phyloP scores from a whole-genome alignment of 2,113 vertebrate species.

The Nansenia antarctica region DNA sequence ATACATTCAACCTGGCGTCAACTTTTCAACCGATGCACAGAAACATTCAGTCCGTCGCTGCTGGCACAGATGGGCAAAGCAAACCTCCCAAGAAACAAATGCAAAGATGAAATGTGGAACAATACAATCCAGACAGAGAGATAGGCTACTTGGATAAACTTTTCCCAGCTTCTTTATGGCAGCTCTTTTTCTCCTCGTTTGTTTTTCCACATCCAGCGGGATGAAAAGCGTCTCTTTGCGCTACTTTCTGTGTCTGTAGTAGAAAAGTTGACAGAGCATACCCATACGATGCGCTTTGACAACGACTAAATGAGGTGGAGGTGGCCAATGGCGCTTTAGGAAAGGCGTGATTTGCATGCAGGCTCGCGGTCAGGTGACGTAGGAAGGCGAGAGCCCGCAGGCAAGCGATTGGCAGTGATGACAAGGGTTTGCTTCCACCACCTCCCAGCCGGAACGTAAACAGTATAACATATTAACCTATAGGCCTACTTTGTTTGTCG shows the following conservation, averaged over 20 bases:
- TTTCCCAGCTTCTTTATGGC: slow-evolving; percentile 2
- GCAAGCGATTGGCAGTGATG: slow-evolving; percentile 35
- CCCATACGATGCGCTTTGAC: slow-evolving; percentile 84
- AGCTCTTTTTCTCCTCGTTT: slow-evolving; percentile 18
- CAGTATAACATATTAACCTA: too few relatives aligned
- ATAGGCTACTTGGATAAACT: slow-evolving; percentile 16
- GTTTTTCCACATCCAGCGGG: slow-evolving; percentile 55
- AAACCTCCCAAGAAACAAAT: slow-evolving; percentile 25
- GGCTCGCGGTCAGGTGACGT: slow-evolving; percentile 85
- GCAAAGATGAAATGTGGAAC: slow-evolving; percentile 19
- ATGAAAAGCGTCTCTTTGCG: slow-evolving; percentile 54
- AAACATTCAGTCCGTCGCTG: slow-evolving; percentile 66
- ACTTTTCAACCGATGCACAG: slow-evolving; percentile 72
- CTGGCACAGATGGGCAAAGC: slow-evolving; percentile 19
- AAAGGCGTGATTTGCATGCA: slow-evolving; percentile 84
- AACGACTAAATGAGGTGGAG: slow-evolving; percentile 86
- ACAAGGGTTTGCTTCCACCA: slow-evolving; percentile 40
- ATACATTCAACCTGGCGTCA: slow-evolving; percentile 89
- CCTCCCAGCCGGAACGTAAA: slow-evolving; percentile 53
- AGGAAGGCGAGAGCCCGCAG: slow-evolving; percentile 70
- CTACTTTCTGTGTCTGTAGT: slow-evolving; percentile 61
- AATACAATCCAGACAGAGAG: slow-evolving; percentile 50
- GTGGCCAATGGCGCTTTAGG: slow-evolving; percentile 84
- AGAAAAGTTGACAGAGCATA: slow-evolving; percentile 72
- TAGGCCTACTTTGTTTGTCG: slow-evolving; percentile 20